A percentile compares a stretch with the other conserved stretches of the same genome.
phyloP scores from a whole-genome alignment of 2,888 invertebrate species.

The Thumatha senex region DNA sequence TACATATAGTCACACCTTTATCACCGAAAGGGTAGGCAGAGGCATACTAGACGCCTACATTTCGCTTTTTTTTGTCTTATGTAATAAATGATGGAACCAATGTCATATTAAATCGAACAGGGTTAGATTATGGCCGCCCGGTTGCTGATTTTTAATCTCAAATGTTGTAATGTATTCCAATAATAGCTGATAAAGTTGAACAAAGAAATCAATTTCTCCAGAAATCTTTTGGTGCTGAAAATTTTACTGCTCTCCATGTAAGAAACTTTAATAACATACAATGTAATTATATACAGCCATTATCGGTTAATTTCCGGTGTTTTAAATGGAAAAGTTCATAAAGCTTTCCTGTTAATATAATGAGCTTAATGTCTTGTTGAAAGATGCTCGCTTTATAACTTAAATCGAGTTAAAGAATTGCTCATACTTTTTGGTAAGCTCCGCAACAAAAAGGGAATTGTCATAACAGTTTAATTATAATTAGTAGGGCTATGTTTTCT shows the following conservation, averaged over 20 bases:
- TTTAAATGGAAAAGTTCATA: conserved; percentile 4
- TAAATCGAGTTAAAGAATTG: neutral
- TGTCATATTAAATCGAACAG: too few relatives aligned
- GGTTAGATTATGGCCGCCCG: too few relatives aligned
- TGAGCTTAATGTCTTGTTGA: neutral
- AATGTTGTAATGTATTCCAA: too few relatives aligned
- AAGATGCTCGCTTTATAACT: neutral
- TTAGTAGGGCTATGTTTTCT: too few relatives aligned
- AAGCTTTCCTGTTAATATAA: neutral
- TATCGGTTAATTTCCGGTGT: neutral
- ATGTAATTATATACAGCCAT: conserved; percentile 22
- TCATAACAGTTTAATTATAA: too few relatives aligned
- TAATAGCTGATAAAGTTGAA: neutral
- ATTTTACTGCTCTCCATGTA: conserved; percentile 9
- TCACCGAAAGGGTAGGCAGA: too few relatives aligned
- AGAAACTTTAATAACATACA: conserved; percentile 17
- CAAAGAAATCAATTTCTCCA: conserved; percentile 9
- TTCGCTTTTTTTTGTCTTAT: too few relatives aligned
- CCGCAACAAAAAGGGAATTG: too few relatives aligned
- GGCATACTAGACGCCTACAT: too few relatives aligned
- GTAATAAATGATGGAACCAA: too few relatives aligned
- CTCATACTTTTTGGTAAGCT: too few relatives aligned
- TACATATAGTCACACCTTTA: too few relatives aligned
- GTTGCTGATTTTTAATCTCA: neutral
- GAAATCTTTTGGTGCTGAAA: conserved; percentile 1